These are phyloP conservation scores for Percina caprodes DNA, from an alignment of 2,113 vertebrate genomes.

Conservation along the genomic window DNA sequence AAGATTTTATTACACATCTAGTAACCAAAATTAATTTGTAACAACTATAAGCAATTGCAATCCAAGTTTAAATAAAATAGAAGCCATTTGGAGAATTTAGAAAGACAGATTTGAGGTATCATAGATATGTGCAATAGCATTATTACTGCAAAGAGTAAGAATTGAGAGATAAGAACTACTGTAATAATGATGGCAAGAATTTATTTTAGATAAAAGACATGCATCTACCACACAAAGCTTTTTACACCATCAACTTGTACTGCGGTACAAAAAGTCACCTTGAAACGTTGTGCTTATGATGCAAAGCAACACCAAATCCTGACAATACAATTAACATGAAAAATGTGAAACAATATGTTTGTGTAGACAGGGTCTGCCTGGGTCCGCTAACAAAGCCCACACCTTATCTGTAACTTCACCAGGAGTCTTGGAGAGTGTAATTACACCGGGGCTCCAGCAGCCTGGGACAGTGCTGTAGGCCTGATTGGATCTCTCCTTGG, in stretches of 20 bases:
- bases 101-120: neutral
- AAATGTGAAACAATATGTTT: slow-evolving; percentile 77
- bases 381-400: slow-evolving; percentile 58
- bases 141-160: neutral
- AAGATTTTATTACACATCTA: neutral
- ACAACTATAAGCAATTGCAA: neutral
- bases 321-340: slow-evolving; percentile 81
- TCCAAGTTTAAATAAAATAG: neutral
- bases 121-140: neutral
- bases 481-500: slow-evolving; percentile 86
- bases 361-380: slow-evolving; percentile 55
- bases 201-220: slow-evolving; percentile 1
- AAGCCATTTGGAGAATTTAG: neutral
- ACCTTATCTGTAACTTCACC: slow-evolving; percentile 71
- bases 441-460: slow-evolving; percentile 65
- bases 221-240: slow-evolving; percentile 11
- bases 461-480: slow-evolving; percentile 52
- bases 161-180: neutral
- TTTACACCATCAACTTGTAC: slow-evolving; percentile 16
- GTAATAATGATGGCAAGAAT: neutral
- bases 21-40: neutral
- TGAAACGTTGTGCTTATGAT: slow-evolving; percentile 60
- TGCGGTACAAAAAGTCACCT: slow-evolving; percentile 62
- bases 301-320: slow-evolving; percentile 62
- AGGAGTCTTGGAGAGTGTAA: slow-evolving; percentile 63